Conservation (phyloP, 2,113 vertebrate species). For the Hippocampus abdominalis region DNA sequence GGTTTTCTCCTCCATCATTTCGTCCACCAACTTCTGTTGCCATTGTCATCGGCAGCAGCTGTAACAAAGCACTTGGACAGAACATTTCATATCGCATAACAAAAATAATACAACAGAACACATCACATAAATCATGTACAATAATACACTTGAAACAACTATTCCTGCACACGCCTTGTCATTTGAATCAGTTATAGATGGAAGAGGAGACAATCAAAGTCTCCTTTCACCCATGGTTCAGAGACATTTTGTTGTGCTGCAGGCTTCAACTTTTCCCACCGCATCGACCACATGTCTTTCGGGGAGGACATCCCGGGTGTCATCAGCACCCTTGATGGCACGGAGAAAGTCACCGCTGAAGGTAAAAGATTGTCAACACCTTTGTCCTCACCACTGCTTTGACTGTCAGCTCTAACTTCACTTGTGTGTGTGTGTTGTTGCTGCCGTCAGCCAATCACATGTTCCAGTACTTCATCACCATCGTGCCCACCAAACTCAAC, state of each 20-base stretch:
- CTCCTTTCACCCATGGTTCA: too few relatives aligned
- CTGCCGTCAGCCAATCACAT: constrained; percentile 88
- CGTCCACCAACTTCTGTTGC: background rate
- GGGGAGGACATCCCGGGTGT: constrained; percentile 90
- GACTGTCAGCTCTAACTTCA: background rate
- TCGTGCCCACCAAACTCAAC: constrained; percentile 95
- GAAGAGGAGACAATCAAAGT: too few relatives aligned
- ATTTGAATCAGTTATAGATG: too few relatives aligned
- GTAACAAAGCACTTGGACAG: too few relatives aligned
- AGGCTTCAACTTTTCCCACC: constrained; percentile 98
- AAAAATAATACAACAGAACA: too few relatives aligned
- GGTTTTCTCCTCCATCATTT: too few relatives aligned
- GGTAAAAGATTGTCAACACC: constrained; percentile 53
- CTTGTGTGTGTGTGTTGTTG: background rate
- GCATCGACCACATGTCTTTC: constrained; percentile 96
- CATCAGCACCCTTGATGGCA: constrained; percentile 93
- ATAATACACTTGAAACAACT: too few relatives aligned
- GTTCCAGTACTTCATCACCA: constrained; percentile 99
- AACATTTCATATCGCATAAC: too few relatives aligned
- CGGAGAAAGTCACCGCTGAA: constrained; percentile 89
- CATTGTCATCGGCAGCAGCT: too few relatives aligned
- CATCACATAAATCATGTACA: too few relatives aligned
- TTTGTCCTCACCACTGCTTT: background rate
- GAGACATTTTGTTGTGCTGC: constrained; percentile 33
- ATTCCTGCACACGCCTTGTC: too few relatives aligned